phyloP scores from a whole-genome alignment of 2,797 vertebrate genomes.

The Vultur gryphus region DNA sequence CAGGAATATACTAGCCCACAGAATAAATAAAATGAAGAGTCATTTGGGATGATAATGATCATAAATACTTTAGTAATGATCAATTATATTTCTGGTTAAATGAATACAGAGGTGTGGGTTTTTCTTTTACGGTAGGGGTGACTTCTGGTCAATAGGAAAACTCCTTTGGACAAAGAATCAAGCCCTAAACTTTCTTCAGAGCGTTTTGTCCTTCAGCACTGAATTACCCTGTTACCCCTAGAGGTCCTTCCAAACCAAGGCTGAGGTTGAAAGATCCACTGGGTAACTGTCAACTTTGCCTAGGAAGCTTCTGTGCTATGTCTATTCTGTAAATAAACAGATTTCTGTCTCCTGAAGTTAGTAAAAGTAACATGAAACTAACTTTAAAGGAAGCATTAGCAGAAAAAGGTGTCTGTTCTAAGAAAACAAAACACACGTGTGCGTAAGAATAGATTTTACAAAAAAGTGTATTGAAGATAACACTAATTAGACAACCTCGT shows the following conservation, averaged over 20 bases:
- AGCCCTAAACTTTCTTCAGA: neutral
- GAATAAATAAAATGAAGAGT: neutral
- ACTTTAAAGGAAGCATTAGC: neutral
- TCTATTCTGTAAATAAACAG: neutral
- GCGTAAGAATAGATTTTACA: neutral
- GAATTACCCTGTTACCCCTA: neutral
- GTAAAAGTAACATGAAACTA: neutral
- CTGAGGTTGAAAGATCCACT: neutral
- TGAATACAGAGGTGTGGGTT: neutral
- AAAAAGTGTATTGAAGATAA: neutral
- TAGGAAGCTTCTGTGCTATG: neutral
- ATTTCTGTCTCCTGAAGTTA: neutral
- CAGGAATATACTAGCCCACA: neutral
- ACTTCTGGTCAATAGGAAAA: neutral
- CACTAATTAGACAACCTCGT: neutral
- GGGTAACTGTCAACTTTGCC: neutral
- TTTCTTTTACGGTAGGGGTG: neutral
- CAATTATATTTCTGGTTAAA: neutral
- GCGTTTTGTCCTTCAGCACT: neutral
- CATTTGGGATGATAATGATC: neutral
- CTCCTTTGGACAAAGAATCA: neutral
- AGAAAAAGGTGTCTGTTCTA: neutral
- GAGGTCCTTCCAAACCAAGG: slow-evolving; percentile 36
- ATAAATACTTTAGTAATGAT: neutral
- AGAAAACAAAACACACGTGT: neutral